Evolutionary conservation across 2,113 vertebrate species (phyloP), one percentile per base, ranked within the genome.

Genomic region (Carassius carassius): DNA sequence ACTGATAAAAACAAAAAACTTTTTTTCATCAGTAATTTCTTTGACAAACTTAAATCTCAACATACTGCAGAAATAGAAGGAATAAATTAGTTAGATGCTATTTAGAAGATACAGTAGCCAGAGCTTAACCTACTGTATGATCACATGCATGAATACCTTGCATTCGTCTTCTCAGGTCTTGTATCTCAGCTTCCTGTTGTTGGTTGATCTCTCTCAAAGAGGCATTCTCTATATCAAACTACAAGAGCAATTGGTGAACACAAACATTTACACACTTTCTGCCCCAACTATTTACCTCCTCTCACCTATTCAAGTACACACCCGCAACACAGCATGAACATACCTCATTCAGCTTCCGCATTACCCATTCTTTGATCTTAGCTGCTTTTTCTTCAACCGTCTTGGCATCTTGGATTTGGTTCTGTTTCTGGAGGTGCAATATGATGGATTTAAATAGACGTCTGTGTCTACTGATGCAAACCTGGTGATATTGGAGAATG

Each of bases 341-440:
- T 94, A 99, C 98, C 97, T 99, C 98, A 74, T 95, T 96, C 86
- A 99, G 92, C 91, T 98, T 99, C 88, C 95, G 91, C 90, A 97
- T 97, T 92, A 99, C 97, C 98, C 98, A 99, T 90, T 99, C 98
- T 92, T 99, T 99, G 92, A 99, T 99, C 91, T 98, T 99, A 58
- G 96, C 97, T 81, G 98, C 98, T 94, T 99, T 99, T 88, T 99
- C 97, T 92, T 99, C 98, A 92, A 99, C 97, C n/a, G 96, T 95
- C 93, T 98, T 99, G 91, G 97, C 95, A 89, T 99, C 98, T 93
- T 98, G 96, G 54, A 96, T 93, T 92, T 97, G 94, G 89, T 94
- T 92, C 93, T 97, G 96, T 93, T 97, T 99, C 98, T 99, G 94
- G 47, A n/a, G 23, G 44, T 23, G 12, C 25, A 44, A 16, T 41